These are phyloP conservation scores for Papilio machaon DNA, from an alignment of 1,140 invertebrate genomes.

Conservation along the genomic window DNA sequence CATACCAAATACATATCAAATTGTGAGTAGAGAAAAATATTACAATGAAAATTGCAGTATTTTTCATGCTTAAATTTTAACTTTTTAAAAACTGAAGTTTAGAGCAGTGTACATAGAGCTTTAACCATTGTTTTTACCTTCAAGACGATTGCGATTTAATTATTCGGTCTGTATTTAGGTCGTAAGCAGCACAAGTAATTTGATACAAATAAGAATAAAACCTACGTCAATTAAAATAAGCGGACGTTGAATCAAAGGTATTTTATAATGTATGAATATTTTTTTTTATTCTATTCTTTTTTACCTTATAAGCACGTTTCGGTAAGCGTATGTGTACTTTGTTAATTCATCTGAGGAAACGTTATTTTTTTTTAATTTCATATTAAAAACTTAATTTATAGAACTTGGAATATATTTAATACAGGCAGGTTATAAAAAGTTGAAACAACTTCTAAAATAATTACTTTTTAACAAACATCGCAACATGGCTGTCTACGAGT, in stretches of 20 bases:
- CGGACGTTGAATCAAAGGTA: neutral
- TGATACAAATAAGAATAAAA: neutral
- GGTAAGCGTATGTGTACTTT: neutral
- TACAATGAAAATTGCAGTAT: too few species aligned
- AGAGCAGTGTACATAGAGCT: neutral
- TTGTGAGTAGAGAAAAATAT: too few species aligned
- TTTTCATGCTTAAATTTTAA: too few species aligned
- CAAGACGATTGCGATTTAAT: neutral
- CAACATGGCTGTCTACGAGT: neutral
- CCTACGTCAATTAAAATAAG: neutral
- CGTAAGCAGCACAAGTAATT: neutral
- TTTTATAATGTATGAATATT: neutral
- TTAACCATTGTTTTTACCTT: neutral
- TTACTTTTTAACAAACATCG: neutral
- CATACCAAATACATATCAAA: too few species aligned
- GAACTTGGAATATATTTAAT: too few species aligned
- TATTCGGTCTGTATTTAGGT: slow-evolving; percentile 4
- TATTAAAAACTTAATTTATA: too few species aligned
- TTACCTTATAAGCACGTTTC: too few species aligned
- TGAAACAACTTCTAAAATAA: neutral
- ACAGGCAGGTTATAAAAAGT: too few species aligned
- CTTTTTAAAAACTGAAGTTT: too few species aligned
- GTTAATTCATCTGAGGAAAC: neutral
- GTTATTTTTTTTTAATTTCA: too few species aligned
- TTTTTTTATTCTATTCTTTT: neutral